phyloP scores from a whole-genome alignment of 2,888 invertebrate species.

The Anorthoa munda region DNA sequence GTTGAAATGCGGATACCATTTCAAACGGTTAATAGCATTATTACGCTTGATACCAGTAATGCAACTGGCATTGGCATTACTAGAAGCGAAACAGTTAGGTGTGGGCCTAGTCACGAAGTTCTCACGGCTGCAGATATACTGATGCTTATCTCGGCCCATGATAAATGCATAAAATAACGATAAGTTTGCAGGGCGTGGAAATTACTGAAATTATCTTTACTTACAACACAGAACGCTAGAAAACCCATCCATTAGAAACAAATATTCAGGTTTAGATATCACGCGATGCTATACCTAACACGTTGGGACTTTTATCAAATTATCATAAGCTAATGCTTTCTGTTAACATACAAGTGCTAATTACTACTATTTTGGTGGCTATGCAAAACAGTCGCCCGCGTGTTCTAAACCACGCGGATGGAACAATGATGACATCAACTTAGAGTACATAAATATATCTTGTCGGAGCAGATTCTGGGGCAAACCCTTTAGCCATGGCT shows the following conservation, averaged over 20 bases:
- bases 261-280: conserved; percentile 39
- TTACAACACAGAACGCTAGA: conserved; percentile 33
- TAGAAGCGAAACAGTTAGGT: conserved; percentile 68
- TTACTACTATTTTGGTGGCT: conserved; percentile 50
- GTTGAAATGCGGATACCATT: conserved; percentile 39
- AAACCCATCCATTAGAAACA: conserved; percentile 19
- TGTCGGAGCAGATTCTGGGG: conserved; percentile 66
- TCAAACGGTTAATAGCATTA: conserved; percentile 51
- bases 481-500: conserved; percentile 70
- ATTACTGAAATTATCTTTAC: conserved; percentile 58
- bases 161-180: conserved; percentile 81
- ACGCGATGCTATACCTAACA: conserved; percentile 24
- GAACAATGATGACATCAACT: conserved; percentile 64
- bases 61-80: conserved; percentile 68
- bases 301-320: conserved; percentile 37
- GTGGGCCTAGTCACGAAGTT: conserved; percentile 83
- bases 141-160: conserved; percentile 82
- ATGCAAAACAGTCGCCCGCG: conserved; percentile 39
- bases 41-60: conserved; percentile 57
- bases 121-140: conserved; percentile 85
- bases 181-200: conserved; percentile 50
- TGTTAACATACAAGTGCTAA: conserved; percentile 62
- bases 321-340: conserved; percentile 50
- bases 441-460: conserved; percentile 58
- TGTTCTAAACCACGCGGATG: conserved; percentile 37